Evolutionary conservation across 2,888 invertebrate species (phyloP).

Genomic region (Oxyscelio sp.): DNA sequence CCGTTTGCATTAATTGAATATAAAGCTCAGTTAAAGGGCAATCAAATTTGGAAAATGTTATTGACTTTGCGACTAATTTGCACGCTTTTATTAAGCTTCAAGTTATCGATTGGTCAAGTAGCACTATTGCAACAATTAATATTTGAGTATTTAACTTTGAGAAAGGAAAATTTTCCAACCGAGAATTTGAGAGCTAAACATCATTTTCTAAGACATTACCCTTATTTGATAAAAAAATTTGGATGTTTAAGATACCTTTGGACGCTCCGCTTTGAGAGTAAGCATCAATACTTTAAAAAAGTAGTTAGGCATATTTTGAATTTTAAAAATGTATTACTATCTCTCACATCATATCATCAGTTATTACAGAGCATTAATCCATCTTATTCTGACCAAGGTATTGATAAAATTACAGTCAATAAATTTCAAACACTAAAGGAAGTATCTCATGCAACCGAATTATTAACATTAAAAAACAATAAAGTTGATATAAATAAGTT

Average conservation of each 20-base stretch:
- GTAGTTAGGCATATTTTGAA: constrained; percentile 56
- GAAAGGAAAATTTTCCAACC: constrained; percentile 58
- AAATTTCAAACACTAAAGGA: constrained; percentile 3
- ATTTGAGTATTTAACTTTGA: constrained; percentile 56
- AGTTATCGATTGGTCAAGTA: too few relatives aligned
- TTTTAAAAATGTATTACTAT: constrained; percentile 70
- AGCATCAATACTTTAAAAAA: constrained; percentile 61
- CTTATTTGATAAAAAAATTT: constrained; percentile 65
- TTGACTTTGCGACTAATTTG: constrained; percentile 17
- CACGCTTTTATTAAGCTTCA: constrained; percentile 53
- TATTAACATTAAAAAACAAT: neutral
- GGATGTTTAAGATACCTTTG: constrained; percentile 70
- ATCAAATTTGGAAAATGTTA: constrained; percentile 41
- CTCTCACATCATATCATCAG: constrained; percentile 57
- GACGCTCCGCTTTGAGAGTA: constrained; percentile 76
- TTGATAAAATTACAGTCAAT: constrained; percentile 16
- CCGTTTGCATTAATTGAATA: constrained; percentile 26
- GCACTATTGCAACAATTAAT: constrained; percentile 44
- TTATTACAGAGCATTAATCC: constrained; percentile 19
- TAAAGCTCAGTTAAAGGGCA: neutral
- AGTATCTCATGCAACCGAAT: too few relatives aligned
- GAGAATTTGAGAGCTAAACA: constrained; percentile 71
- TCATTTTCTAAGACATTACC: constrained; percentile 71
- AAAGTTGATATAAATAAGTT: neutral
- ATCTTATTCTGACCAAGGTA: constrained; percentile 18